Base-by-base conservation (phyloP, 2,797 vertebrate species). In the Rousettus madagascariensis region DNA sequence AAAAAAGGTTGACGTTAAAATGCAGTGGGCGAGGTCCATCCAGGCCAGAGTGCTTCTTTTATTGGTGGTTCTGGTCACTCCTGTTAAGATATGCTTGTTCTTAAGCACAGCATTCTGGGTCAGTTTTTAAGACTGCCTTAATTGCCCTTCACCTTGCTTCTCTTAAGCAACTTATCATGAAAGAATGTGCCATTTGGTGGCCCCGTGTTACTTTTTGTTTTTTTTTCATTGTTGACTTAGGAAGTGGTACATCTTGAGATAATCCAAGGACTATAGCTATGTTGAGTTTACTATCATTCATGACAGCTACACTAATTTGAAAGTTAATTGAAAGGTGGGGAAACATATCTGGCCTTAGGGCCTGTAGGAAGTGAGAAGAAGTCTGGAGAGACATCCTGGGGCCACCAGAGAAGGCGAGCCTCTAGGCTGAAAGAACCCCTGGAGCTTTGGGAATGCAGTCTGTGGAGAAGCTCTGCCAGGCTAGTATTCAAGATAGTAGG, bases 271-370 rank as follows among this genome's bases (percentile, higher is more conserved):
- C 88, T 26, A 77, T n/a, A 63, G 66, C 11, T 90, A 63, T 6
- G 69, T 28, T 63, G 74, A 65, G 51, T 74, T 90, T 74, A 46
- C 49, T 33, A 19, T 78, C n/a, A 74, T 72, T 87, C 90, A 68
- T 77, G 89, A 91, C 72, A 87, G 26, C 24, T 74, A 46, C 8
- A 19, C 65, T 66, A 80, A 91, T 72, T 74, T 82, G 19, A 74
- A 83, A 82, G 26, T 94, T 89, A 86, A 92, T 84, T 46, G 82
- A 90, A 92, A 41, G 63, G 33, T 46, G 74, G 36, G 68, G 53
- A 88, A 80, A 78, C 49, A 41, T 33, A 24, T 63, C 2, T 49
- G 68, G 66, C 19, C 1, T 22, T 83, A 17, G 36, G 79, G 4
- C 0, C 36, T 74, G 43, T 57, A 17, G 61, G 66, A 51, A 80